phyloP scores from a whole-genome alignment of 2,113 vertebrate species.

The Mandrillus leucophaeus region DNA sequence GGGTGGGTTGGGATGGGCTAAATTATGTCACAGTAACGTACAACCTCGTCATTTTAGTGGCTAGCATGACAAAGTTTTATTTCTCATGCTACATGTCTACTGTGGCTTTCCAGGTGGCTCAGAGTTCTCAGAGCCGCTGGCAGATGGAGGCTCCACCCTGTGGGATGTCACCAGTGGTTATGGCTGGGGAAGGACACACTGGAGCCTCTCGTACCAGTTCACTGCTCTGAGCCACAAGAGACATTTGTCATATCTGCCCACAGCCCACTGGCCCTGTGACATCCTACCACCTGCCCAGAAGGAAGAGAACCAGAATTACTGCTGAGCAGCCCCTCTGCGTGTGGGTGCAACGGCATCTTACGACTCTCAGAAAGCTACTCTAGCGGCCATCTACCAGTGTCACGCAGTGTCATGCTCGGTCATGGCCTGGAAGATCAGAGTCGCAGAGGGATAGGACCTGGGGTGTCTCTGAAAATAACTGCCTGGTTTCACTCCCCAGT shows the following conservation, averaged over 20 bases:
- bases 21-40: background rate
- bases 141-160: background rate
- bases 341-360: background rate
- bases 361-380: background rate
- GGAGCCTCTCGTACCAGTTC: background rate
- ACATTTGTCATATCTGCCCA: background rate
- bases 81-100: background rate
- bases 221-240: background rate
- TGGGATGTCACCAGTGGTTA: background rate
- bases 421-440: background rate
- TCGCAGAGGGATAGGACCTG: background rate
- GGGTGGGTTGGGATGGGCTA: background rate
- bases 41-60: background rate
- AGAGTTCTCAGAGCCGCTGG: background rate
- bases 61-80: background rate
- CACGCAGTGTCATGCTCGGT: background rate
- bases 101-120: background rate
- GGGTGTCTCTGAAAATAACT: background rate
- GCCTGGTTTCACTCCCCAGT: background rate
- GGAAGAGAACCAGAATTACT: background rate
- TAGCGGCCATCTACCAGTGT: background rate
- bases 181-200: background rate
- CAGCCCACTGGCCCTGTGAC: background rate
- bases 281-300: background rate
- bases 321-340: background rate